Base-by-base conservation (phyloP, 2,888 invertebrate species). In the Apamea anceps region DNA sequence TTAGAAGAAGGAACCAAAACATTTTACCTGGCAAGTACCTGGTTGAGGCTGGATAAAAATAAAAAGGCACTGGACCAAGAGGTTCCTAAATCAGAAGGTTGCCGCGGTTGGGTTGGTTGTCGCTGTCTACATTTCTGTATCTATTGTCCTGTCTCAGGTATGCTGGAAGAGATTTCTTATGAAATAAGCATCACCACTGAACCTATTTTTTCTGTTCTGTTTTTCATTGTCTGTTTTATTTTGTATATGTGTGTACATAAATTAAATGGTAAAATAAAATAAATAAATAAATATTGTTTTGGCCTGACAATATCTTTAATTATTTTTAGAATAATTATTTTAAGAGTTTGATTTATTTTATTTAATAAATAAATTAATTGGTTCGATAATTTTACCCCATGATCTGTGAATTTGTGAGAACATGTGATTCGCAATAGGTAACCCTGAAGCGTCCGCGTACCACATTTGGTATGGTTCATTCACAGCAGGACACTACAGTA, bases 391-490 rank as follows among this genome's bases (percentile, higher is more conserved):
- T 25, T 13, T 45, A 57, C 63, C 32, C 13, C 7, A 51, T 60
- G 25, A 18, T 54, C 21, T 57, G 18, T 57, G 10, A 48, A 10
- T 45, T 42, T 65, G 13, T 42, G 10, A 65, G 13, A 32, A 81
- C n/a, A 82, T 62, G 32, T 75, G 37, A 10, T 54, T 68, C 32
- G 15, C 18, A 28, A 25, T 32, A n/a, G 32, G n/a, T 68, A 54
- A 82, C 76, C 60, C 75, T 75, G 65, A 67, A 48, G 25, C 15
- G n/a, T 15, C 37, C 18, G 42, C 32, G 28, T 60, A 12, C 10
- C 32, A 65, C 25, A 48, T 79, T 25, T 72, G 13, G n/a, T 54
- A n/a, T 28, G n/a, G 18, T 67, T 51, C 42, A 73, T 12, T 48
- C 42, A n/a, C n/a, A 63, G 28, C 25, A 32, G 25, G 81, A 42